phyloP scores from a whole-genome alignment of 2,888 invertebrate species.

The Drosophila barbarae region DNA sequence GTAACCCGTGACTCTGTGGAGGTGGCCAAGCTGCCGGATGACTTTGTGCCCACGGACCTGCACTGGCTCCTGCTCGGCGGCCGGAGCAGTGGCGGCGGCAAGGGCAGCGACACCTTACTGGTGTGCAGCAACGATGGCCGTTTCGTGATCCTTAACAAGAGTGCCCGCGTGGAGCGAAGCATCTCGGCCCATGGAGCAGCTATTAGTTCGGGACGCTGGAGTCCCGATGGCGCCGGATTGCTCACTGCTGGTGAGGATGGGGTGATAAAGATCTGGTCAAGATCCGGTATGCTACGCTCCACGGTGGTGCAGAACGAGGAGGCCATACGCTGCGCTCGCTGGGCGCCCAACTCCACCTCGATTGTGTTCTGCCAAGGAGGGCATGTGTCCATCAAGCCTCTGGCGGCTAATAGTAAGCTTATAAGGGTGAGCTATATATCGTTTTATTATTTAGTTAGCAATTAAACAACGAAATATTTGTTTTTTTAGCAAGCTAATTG shows the following conservation, averaged over 20 bases:
- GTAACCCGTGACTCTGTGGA: conserved; percentile 88
- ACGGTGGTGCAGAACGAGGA: conserved; percentile 91
- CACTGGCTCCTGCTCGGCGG: conserved; percentile 85
- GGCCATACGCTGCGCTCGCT: conserved; percentile 91
- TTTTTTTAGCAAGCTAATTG: not conserved
- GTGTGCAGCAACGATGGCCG: conserved; percentile 93
- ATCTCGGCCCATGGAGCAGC: conserved; percentile 96
- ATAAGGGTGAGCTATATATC: conserved; percentile 81
- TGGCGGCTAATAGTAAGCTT: conserved; percentile 87
- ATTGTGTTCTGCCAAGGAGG: conserved; percentile 86
- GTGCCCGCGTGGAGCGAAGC: conserved; percentile 94
- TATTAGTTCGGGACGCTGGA: conserved; percentile 94
- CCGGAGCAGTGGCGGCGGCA: conserved; percentile 78
- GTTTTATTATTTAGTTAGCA: not conserved
- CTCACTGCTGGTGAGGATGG: conserved; percentile 98
- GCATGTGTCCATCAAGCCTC: conserved; percentile 84
- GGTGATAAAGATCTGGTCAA: conserved; percentile 96
- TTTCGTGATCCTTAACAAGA: conserved; percentile 92
- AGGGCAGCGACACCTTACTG: conserved; percentile 86
- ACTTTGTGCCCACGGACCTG: conserved; percentile 93
- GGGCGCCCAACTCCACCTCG: conserved; percentile 87
- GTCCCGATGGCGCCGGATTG: conserved; percentile 96
- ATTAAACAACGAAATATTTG: not conserved
- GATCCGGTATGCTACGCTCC: conserved; percentile 95
- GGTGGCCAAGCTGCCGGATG: conserved; percentile 88